Evolutionary conservation across 1,140 invertebrate species (phyloP), one percentile per base, ranked within the genome.

Genomic region (Lasioglossum baleicum): DNA sequence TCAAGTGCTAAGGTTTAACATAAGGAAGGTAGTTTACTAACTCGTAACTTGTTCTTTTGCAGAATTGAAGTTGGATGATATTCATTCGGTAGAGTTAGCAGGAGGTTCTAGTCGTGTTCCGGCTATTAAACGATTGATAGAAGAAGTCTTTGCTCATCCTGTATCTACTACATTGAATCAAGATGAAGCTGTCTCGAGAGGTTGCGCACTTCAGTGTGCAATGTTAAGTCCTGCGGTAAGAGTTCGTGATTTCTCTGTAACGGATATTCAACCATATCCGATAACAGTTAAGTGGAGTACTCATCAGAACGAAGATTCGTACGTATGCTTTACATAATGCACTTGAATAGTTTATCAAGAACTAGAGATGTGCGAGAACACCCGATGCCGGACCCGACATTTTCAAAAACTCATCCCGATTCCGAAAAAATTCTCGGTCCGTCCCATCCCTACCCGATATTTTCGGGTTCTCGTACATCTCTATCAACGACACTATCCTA

Each of bases 131-230:
- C 93, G 94, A 48, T 89, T 99, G 11, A 97, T 99, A 79, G 96
- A 98, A 90, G 95, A 97, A 90, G 95, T 98, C 0, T 99, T 98
- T 91, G 95, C 95, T 22, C 97, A 97, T 88, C 94, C 95, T 67
- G 95, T 97, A 22, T 98, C 97, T 61, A 99, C 99, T 2, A 99
- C 99, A 20, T 92, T 99, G 42, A 99, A 99, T 93, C 96, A 99
- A 91, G 99, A 99, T 92, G 99, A 99, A 93, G 97, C 99, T 42
- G 98, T 99, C 11, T 95, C 98, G 10, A 95, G 99, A 72, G 99
- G 99, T 1, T 99, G 98, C 93, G 98, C 99, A 44, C 93, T 99
- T 51, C 98, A 99, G 91, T 99, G 97, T 93, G 99, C 99, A 11
- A 99, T 99, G 94, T 94, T 99, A 75, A 99, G 97, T 81, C 99